These are phyloP conservation scores for Acleris laterana DNA, from an alignment of 2,888 invertebrate species.

Conservation along the genomic window DNA sequence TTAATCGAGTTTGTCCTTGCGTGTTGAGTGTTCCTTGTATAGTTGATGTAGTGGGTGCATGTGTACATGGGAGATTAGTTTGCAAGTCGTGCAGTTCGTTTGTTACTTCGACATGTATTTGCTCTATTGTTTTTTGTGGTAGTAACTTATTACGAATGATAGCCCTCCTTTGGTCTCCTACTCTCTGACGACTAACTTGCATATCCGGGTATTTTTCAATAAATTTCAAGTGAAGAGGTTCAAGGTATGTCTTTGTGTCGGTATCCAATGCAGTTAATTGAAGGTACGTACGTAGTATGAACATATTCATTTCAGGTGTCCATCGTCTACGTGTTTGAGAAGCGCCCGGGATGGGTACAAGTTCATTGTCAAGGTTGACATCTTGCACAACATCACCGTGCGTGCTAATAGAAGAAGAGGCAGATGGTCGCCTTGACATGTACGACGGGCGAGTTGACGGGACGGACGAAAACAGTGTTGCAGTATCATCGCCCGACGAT, in stretches of 20 bases:
- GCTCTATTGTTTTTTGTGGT: constrained; percentile 28
- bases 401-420: constrained; percentile 17
- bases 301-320: constrained; percentile 34
- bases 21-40: not conserved
- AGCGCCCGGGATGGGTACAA: constrained; percentile 28
- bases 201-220: constrained; percentile 20
- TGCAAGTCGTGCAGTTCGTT: constrained; percentile 6
- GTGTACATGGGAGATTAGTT: not conserved
- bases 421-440: constrained; percentile 29
- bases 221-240: constrained; percentile 22
- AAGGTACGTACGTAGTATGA: constrained; percentile 30
- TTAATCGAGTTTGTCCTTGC: constrained; percentile 19
- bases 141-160: constrained; percentile 28
- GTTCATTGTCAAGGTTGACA: constrained; percentile 25
- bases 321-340: constrained; percentile 31
- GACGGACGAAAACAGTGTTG: constrained; percentile 34
- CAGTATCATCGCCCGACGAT: constrained; percentile 29
- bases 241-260: constrained; percentile 17
- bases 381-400: constrained; percentile 36
- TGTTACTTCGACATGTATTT: constrained; percentile 29
- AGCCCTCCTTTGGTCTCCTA: constrained; percentile 37
- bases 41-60: not conserved
- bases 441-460: constrained; percentile 36
- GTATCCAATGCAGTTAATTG: constrained; percentile 24
- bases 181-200: constrained; percentile 29